Evolutionary conservation across 2,888 invertebrate species (phyloP), one percentile per base, ranked within the genome.

Genomic region (Busseola fusca): DNA sequence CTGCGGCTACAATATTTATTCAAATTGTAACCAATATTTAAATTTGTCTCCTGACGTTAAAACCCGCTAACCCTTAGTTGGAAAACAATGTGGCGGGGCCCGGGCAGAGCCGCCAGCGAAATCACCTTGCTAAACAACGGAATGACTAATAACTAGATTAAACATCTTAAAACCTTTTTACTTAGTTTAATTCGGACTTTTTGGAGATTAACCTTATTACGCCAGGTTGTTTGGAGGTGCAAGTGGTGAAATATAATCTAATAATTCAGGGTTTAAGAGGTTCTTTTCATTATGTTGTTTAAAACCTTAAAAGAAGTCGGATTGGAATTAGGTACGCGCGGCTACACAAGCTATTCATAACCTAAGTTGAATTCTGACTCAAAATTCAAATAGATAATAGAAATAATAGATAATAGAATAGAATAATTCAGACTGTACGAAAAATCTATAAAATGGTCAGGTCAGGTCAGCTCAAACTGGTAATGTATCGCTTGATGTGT

Each of bases 101-200:
- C 64, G 60, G 64, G 37, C 68, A 78, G 74, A 75, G 63, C 81
- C 64, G 64, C 64, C 69, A 59, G 63, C 60, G 27, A 84, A 86
- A 86, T 85, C 86, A 80, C 84, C 83, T 81, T 80, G 78, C 78
- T 78, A 85, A 86, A 87, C 87, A 88, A 84, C 84, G 74, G 86
- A 86, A 87, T 87, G 87, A 87, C 89, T 90, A 90, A 89, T 90
- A 88, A 87, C 87, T 72, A 88, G 89, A 89, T 88, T 88, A 87
- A 86, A 86, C 86, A 85, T 89, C 87, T 89, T 89, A 87, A 88
- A 90, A 87, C 87, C 89, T 89, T 89, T 89, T 90, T 90, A 89
- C 87, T 89, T 86, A 88, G 84, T 89, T 88, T 86, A 88, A 88
- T 88, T 88, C 80, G 74, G 87, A 88, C 83, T 88, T 87, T 88